Base-by-base conservation (phyloP, 1,140 invertebrate species). In the Onthophagus taurus region DNA sequence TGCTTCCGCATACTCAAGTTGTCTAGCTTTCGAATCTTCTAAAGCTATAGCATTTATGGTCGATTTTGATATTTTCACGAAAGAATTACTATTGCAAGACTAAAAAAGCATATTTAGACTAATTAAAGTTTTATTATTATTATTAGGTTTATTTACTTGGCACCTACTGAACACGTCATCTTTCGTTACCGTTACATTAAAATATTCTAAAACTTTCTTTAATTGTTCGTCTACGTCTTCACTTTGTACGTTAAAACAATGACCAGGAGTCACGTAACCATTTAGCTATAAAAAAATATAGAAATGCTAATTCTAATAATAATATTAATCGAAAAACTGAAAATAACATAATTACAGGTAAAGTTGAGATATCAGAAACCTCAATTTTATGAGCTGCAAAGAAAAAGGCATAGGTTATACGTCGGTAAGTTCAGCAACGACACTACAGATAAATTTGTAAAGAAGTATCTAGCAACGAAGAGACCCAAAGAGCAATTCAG, bases 91-190 rank as follows among this genome's bases (percentile, higher is more conserved):
- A 55, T 81, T 81, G 52, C 78, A 82, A 4, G 55, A 69, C 60
- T 74, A 62, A 58, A 50, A 52, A 47, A 23, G 35, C 31, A 7
- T 11, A 37, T 24, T 30, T 38, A 17, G 33, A 26, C 12, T 23
- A 23, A 35, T 12, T 29, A 12, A 26, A 48, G 12, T 23, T 24
- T 29, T 17, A 35, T 8, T 29, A 2, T 21, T 11, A 16, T 2
- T n/a, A 30, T 18, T 23, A 19, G 6, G 16, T 29, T 2, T 31
- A 31, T 12, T 31, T 43, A 78, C 72, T 58, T 74, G 68, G 60
- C 82, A 85, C 35, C 80, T 65, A 52, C 74, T 79, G 48, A 83
- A 81, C 29, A 84, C 71, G 61, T 83, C 71, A 26, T 68, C 58
- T 44, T 71, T 62, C 6, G 64, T 71, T 6, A 84, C 66, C 11